A percentile compares a stretch with the other conserved stretches of the same genome.
These are phyloP conservation scores for Oxyscelio sp. DNA, from an alignment of 2,888 invertebrate genomes.

Conservation along the genomic window DNA sequence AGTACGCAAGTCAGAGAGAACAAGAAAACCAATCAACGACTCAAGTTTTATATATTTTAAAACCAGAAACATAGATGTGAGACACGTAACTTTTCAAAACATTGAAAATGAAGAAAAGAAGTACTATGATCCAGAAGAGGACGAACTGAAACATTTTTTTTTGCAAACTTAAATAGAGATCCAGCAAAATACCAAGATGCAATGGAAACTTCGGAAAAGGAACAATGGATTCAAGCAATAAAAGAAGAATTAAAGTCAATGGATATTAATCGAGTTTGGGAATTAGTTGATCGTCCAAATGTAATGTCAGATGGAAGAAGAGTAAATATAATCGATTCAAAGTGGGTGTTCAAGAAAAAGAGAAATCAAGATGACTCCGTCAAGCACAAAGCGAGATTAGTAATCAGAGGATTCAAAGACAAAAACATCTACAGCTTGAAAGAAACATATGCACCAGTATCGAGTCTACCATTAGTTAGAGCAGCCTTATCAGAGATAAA, in stretches of 20 bases:
- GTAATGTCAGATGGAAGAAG: no score
- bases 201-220: constrained; percentile 29
- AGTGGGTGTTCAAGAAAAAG: no score
- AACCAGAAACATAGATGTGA: background rate
- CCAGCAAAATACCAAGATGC: constrained; percentile 50
- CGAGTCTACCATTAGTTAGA: background rate
- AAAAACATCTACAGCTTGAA: background rate
- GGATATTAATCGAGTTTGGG: constrained; percentile 62
- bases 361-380: no score
- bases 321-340: no score
- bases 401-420: constrained; percentile 2
- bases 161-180: constrained; percentile 11
- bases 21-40: no score
- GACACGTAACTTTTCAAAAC: background rate
- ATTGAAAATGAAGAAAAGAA: no score
- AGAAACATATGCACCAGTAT: no score
- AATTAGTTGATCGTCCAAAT: constrained; percentile 41
- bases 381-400: no score
- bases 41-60: no score
- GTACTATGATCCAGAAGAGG: background rate
- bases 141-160: constrained; percentile 2
- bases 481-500: no score
- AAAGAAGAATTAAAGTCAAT: constrained; percentile 62
- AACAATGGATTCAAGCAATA: constrained; percentile 56
- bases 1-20: no score